Evolutionary conservation across 2,113 vertebrate species (phyloP), one percentile per base, ranked within the genome.

Genomic region (Trematomus loennbergii): DNA sequence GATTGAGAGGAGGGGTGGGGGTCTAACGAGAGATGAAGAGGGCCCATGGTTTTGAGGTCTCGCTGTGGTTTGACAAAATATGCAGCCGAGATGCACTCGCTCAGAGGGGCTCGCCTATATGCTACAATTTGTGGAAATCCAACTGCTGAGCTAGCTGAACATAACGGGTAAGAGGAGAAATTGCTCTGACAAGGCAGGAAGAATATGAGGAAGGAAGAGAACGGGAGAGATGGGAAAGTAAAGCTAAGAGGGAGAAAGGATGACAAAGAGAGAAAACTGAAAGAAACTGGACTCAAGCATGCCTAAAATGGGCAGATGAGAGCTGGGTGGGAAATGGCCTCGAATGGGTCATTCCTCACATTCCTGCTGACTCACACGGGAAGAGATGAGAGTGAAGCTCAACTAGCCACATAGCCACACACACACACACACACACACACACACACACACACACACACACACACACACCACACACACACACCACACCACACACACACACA

Each of bases 271-370:
- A 75, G 63, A 45, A 81, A 89, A 87, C 78, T 53, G 25, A 68
- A 75, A 68, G 63, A 71, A 68, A 78, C 82, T 46, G 61, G 61
- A 40, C 62, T 82, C 49, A 60, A 12, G 54, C 72, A 88, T 93
- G 94, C 75, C 94, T 95, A 94, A 94, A 92, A 94, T 91, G 94
- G 94, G 68, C 91, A 92, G 83, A 87, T 69, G 82, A 89, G 89
- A 85, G 79, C 76, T 79, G 90, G 87, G 89, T 86, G 87, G 88
- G 81, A 91, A 90, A 90, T 67, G 85, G 33, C 60, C 68, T 86
- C 25, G 53, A 33, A 75, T 84, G 67, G 86, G 86, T 93, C 89
- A 94, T 94, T 94, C 93, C 86, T 92, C 89, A 90, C 91, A 95
- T 95, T 95, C 93, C 92, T 91, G 90, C 91, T 93, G 92, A 93